Conservation (phyloP, 2,888 invertebrate species). For the Meliscaeva auricollis region DNA sequence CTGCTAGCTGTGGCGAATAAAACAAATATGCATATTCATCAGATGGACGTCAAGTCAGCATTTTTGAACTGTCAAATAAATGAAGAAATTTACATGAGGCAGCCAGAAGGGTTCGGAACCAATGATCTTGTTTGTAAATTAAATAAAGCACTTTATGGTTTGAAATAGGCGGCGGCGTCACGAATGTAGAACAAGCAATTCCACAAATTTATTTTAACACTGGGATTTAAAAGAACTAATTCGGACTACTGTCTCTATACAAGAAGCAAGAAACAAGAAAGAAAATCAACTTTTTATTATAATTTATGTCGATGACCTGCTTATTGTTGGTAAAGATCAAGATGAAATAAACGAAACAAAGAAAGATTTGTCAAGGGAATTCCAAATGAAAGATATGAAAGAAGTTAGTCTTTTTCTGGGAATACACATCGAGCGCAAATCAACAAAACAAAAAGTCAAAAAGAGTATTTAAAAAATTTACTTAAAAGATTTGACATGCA, state of each 20-base stretch:
- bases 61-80: background rate
- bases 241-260: background rate
- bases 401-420: background rate
- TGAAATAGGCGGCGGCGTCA: background rate
- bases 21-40: conserved; percentile 6
- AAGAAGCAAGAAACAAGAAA: no score
- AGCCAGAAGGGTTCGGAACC: conserved; percentile 11
- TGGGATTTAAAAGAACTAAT: background rate
- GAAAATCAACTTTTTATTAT: no score
- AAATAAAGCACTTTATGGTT: background rate
- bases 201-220: background rate
- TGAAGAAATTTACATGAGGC: background rate
- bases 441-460: background rate
- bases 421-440: background rate
- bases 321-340: no score
- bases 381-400: background rate
- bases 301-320: no score
- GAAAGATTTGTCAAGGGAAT: background rate
- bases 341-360: background rate
- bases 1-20: no score
- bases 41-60: conserved; percentile 15
- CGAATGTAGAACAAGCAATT: background rate
- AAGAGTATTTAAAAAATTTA: background rate
- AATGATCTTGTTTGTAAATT: background rate
- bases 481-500: background rate